A percentile compares a stretch with the other conserved stretches of the same genome.
Evolutionary conservation across 2,888 invertebrate genomes (phyloP).

Genomic region (Cryptocheilus praepositus): DNA sequence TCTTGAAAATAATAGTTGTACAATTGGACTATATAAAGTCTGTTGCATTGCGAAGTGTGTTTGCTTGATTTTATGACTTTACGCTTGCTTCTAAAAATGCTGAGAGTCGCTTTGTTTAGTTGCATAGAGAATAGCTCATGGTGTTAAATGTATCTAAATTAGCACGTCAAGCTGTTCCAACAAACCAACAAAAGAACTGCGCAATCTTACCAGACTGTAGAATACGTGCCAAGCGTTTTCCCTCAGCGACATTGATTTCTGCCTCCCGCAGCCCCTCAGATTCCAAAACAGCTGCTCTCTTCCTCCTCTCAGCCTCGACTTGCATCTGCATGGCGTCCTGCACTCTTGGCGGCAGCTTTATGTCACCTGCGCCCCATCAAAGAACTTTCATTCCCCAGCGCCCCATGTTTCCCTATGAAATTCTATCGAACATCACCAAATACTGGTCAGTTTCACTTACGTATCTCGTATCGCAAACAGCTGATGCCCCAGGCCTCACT

Average conservation of each 20-base stretch:
- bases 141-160: background rate
- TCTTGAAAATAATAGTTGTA: too few relatives aligned
- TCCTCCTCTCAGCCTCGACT: conserved; percentile 98
- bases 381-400: too few relatives aligned
- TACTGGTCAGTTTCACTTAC: conserved; percentile 78
- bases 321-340: conserved; percentile 99
- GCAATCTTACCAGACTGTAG: conserved; percentile 86
- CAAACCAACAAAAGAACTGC: too few relatives aligned
- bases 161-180: too few relatives aligned
- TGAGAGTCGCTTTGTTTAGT: too few relatives aligned
- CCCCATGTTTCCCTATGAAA: too few relatives aligned
- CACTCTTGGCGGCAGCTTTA: conserved; percentile 91
- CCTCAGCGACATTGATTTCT: conserved; percentile 98
- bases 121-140: too few relatives aligned
- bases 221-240: conserved; percentile 93
- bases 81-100: too few relatives aligned
- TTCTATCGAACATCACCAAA: too few relatives aligned
- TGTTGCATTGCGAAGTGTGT: too few relatives aligned
- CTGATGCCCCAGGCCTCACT: conserved; percentile 99
- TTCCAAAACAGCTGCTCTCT: conserved; percentile 96
- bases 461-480: conserved; percentile 96
- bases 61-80: too few relatives aligned
- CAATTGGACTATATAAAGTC: too few relatives aligned
- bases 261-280: conserved; percentile 95
- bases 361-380: conserved; percentile 88